A percentile compares a stretch with the other conserved stretches of the same genome.
phyloP scores from a whole-genome alignment of 1,140 invertebrate species.

The Zaprionus capensis region DNA sequence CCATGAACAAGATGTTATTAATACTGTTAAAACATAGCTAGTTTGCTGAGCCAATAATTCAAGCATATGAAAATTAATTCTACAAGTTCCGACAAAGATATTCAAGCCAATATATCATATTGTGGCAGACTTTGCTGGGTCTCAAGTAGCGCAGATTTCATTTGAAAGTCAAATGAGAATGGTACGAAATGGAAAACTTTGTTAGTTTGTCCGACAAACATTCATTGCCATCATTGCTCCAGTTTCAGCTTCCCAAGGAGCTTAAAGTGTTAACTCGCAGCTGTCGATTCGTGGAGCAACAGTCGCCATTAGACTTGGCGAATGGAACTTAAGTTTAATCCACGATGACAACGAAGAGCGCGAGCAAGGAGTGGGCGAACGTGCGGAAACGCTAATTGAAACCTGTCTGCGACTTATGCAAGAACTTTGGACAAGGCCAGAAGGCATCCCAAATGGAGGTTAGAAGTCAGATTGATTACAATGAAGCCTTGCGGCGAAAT shows the following conservation, averaged over 20 bases:
- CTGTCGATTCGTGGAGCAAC: conserved; percentile 40
- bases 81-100: neutral
- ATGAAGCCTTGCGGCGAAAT: conserved; percentile 1
- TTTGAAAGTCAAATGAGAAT: conserved; percentile 79
- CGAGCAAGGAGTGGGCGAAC: conserved; percentile 47
- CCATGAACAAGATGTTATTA: neutral
- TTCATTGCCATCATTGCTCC: neutral
- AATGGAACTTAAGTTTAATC: conserved; percentile 44
- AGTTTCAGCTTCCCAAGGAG: conserved; percentile 5
- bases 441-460: conserved; percentile 41
- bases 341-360: conserved; percentile 22
- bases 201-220: conserved; percentile 16
- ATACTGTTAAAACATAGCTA: neutral
- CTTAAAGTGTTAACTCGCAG: conserved; percentile 72
- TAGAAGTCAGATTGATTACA: conserved; percentile 34
- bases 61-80: neutral
- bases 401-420: conserved; percentile 46
- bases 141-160: conserved; percentile 66
- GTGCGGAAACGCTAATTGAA: conserved; percentile 74
- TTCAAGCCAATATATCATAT: conserved; percentile 1
- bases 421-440: conserved; percentile 14
- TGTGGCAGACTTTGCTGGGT: conserved; percentile 1
- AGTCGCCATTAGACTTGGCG: conserved; percentile 19
- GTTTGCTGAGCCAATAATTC: neutral
- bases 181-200: conserved; percentile 78